Conservation (phyloP, 2,113 vertebrate genomes). For the Nestor notabilis region DNA sequence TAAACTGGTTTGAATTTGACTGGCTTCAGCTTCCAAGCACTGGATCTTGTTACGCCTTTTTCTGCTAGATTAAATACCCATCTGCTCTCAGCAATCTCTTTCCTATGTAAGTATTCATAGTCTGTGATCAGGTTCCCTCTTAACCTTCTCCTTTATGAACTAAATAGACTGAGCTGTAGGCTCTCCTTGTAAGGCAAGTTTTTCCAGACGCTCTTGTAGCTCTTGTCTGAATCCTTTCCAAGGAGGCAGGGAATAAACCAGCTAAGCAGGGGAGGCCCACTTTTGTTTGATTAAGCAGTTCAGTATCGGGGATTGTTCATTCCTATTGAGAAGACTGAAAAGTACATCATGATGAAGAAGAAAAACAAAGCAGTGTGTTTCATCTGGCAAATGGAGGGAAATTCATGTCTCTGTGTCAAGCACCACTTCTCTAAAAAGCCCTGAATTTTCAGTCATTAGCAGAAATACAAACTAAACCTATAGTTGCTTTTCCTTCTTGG, state of each 20-base stretch:
- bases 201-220: constrained; percentile 18
- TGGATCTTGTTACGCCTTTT: constrained; percentile 19
- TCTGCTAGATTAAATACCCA: constrained; percentile 63
- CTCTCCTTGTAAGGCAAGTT: constrained; percentile 46
- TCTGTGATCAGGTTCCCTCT: constrained; percentile 48
- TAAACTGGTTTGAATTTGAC: constrained; percentile 39
- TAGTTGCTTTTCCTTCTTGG: background rate
- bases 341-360: background rate
- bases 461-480: background rate
- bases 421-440: background rate
- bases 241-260: constrained; percentile 21
- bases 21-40: constrained; percentile 14
- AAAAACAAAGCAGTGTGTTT: background rate
- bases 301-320: background rate
- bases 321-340: background rate
- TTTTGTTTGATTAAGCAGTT: background rate
- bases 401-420: background rate
- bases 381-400: background rate
- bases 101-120: background rate
- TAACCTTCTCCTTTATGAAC: constrained; percentile 54
- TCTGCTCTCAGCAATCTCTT: constrained; percentile 22
- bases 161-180: background rate
- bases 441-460: background rate
- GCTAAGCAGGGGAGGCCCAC: background rate
- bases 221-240: constrained; percentile 44